Evolutionary conservation across 2,888 invertebrate genomes (phyloP), one percentile per base, ranked within the genome.

Genomic region (Meta bourneti): DNA sequence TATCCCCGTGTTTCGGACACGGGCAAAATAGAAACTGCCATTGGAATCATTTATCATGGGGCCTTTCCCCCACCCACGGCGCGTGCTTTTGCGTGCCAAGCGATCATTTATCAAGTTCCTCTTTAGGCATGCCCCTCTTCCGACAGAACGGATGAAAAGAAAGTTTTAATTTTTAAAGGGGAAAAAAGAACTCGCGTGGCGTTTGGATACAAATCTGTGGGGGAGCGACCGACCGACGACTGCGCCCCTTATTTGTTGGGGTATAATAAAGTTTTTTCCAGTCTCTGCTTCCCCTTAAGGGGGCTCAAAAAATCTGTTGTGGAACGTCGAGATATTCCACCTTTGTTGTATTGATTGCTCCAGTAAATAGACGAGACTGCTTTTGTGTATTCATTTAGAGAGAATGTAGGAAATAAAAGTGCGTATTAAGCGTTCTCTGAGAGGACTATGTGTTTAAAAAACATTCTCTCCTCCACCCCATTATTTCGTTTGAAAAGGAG

Each of bases 21-120:
- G 51, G 70, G 84, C 79, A 90, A 90, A 90, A 90, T 90, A 90
- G 90, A 74, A 89, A 89, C 83, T 78, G 89, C 89, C 83, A 79
- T 34, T 71, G 51, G 85, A 90, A 90, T 86, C 90, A 90, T 90
- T 90, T 90, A 90, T 90, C 90, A 90, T 85, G 54, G 48, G 13
- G 9, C 61, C 77, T 77, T 54, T 49, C 82, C 52, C 70, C 52
- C 78, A 20, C 74, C 78, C 80, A n/a, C 51, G 90, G 85, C 85
- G 85, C 90, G 85, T 90, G 85, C 90, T 90, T 78, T 85, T 90
- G 90, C 90, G 90, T 90, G 90, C 90, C 90, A 90, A 86, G 80
- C 90, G 69, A 86, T 90, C 90, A 90, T 90, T 90, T 90, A 90
- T 90, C 90, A 90, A 90, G 90, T 85, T 86, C 90, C 90, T 90